Percentiles rank a stretch among this genome's conserved stretches.
phyloP scores from a whole-genome alignment of 2,888 invertebrate species.

The Zygothrica quintamaculata region DNA sequence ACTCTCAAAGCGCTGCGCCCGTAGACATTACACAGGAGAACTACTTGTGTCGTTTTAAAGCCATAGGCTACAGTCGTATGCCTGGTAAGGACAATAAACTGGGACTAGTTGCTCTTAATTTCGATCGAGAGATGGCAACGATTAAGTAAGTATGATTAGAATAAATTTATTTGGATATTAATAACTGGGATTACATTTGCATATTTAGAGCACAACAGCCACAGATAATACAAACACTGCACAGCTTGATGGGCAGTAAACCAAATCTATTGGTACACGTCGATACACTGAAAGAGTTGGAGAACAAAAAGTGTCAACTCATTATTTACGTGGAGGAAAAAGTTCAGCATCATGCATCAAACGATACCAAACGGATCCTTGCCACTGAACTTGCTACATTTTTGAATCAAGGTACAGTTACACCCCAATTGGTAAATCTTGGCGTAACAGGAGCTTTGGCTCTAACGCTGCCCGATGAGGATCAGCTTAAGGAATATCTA shows the following conservation, averaged over 20 bases:
- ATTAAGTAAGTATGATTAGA: conserved; percentile 87
- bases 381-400: conserved; percentile 90
- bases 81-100: conserved; percentile 95
- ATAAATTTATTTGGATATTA: not conserved
- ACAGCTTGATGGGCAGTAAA: conserved; percentile 91
- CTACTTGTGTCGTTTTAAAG: conserved; percentile 96
- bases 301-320: conserved; percentile 92
- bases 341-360: conserved; percentile 86
- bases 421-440: conserved; percentile 89
- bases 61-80: conserved; percentile 95
- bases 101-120: conserved; percentile 93
- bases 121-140: conserved; percentile 92
- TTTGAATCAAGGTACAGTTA: conserved; percentile 89
- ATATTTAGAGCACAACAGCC: conserved; percentile 88
- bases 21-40: conserved; percentile 95
- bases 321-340: conserved; percentile 91
- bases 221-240: conserved; percentile 88
- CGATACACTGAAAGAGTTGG: conserved; percentile 90
- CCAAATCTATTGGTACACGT: conserved; percentile 92
- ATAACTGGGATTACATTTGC: not conserved
- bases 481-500: conserved; percentile 93
- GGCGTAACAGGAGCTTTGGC: conserved; percentile 90
- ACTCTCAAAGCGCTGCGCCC: conserved; percentile 89
- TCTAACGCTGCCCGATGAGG: conserved; percentile 90
- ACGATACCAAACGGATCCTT: conserved; percentile 88